phyloP scores from a whole-genome alignment of 2,888 invertebrate species.

The Ferdinandea cuprea region DNA sequence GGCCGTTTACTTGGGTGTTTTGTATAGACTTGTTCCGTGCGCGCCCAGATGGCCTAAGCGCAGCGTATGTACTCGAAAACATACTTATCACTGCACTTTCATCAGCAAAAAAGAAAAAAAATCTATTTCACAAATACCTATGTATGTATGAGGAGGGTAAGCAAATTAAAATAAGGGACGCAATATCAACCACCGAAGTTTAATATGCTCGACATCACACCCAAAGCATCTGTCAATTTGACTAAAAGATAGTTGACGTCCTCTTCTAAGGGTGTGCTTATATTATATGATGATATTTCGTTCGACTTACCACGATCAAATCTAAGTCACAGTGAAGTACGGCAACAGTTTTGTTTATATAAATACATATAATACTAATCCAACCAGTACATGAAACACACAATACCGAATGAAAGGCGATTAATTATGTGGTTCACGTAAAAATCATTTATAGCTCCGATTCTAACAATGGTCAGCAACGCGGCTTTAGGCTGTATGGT shows the following conservation, averaged over 20 bases:
- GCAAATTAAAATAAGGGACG: constrained; percentile 39
- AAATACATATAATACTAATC: neutral
- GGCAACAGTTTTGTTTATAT: neutral
- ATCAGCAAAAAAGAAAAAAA: constrained; percentile 23
- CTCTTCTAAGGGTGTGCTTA: constrained; percentile 17
- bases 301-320: constrained; percentile 3
- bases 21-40: constrained; percentile 21
- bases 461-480: constrained; percentile 68
- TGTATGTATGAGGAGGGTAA: constrained; percentile 18
- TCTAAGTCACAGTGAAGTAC: constrained; percentile 20
- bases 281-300: constrained; percentile 23
- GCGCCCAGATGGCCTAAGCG: constrained; percentile 35
- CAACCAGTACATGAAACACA: constrained; percentile 8
- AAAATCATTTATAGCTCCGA: constrained; percentile 53
- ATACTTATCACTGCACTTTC: constrained; percentile 38
- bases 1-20: constrained; percentile 39
- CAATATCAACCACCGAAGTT: neutral
- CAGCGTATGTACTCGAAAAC: constrained; percentile 13
- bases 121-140: neutral
- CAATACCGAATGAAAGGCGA: constrained; percentile 26
- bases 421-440: constrained; percentile 73
- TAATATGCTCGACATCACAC: constrained; percentile 56
- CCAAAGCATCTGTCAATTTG: constrained; percentile 52
- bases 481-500: constrained; percentile 34
- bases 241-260: constrained; percentile 47